Conservation (phyloP, 2,797 vertebrate genomes). For the Mormyrops attenuatus region DNA sequence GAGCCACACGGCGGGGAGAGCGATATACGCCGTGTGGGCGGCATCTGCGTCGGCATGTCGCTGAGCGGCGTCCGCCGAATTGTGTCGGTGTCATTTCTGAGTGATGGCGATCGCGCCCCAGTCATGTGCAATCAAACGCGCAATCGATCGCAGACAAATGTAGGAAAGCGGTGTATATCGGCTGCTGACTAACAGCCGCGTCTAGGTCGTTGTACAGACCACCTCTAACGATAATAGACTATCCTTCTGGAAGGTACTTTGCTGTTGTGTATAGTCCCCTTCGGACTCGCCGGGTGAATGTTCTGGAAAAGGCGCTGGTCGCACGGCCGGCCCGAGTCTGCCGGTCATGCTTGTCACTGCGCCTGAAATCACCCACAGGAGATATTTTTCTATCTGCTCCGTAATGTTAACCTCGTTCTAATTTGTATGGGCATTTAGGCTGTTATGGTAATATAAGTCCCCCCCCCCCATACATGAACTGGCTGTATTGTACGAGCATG, state of each 20-base stretch:
- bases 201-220: background rate
- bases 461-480: background rate
- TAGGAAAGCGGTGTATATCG: background rate
- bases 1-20: background rate
- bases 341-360: background rate
- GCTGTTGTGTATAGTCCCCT: background rate
- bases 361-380: background rate
- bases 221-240: background rate
- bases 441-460: background rate
- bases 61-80: background rate
- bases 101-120: background rate
- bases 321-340: background rate
- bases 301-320: constrained; percentile 9
- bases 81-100: constrained; percentile 9
- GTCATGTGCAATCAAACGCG: constrained; percentile 12
- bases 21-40: background rate
- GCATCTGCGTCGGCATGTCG: background rate
- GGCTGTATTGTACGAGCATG: background rate
- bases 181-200: background rate
- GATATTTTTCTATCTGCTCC: background rate
- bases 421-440: background rate
- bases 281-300: background rate
- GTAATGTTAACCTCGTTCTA: background rate
- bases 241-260: background rate
- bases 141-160: background rate